Evolutionary conservation across 2,888 invertebrate genomes (phyloP), one percentile per base, ranked within the genome.

Genomic region (Eurytoma adleriae): DNA sequence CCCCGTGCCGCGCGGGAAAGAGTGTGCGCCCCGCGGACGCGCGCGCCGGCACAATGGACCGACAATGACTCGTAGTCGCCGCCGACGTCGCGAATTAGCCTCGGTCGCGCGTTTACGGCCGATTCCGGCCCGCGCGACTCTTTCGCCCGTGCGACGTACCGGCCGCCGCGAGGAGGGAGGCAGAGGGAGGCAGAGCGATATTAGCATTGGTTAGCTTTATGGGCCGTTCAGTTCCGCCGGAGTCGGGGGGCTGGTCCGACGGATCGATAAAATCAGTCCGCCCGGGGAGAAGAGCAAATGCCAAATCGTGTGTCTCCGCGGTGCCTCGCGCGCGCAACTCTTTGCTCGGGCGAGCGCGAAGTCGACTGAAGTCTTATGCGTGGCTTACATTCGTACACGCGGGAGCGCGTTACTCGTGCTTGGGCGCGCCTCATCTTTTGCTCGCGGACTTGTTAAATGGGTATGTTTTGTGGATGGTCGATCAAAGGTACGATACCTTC

Each of bases 171-270:
- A 13, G 67, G 72, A 83, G 84, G 83, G 80, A 84, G 68, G 84
- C 86, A 85, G 54, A n/a, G n/a, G n/a, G n/a, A n/a, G 62, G 87
- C 88, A 89, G 88, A 88, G 87, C 89, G 87, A 88, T 92, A 92
- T 93, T 92, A 93, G 92, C 92, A 92, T 93, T 92, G 92, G 92
- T 92, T 92, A 92, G 92, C 91, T 93, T 93, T 93, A 92, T 93
- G 92, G 92, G 89, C 92, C 93, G 91, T 92, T 92, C 92, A 92
- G 89, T 90, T 90, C 90, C 90, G 90, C 90, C 90, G 90, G 87
- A 85, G 85, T 88, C 85, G 84, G 7, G 30, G 18, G 20, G 27
- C 48, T 69, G 72, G 20, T 40, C 71, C 83, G 82, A 81, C 84
- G 85, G 89, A 89, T 89, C 89, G 88, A 90, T 89, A 89, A 89